Percentiles rank a stretch among this genome's conserved stretches.
phyloP scores from a whole-genome alignment of 2,888 invertebrate genomes.

The Hydroisotoma schaefferi region DNA sequence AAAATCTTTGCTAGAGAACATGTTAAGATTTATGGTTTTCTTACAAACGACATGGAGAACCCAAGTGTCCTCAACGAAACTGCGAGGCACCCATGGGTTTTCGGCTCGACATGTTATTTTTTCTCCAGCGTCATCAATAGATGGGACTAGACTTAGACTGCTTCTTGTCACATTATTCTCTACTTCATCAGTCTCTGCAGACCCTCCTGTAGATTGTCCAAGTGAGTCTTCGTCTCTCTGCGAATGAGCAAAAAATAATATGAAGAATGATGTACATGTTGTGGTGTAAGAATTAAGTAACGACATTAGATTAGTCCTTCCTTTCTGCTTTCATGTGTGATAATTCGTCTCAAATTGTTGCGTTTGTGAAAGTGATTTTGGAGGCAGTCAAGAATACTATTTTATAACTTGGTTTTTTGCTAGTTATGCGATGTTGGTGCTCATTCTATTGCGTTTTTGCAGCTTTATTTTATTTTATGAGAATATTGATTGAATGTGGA shows the following conservation, averaged over 20 bases:
- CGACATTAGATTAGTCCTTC: no score
- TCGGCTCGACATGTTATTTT: constrained; percentile 83
- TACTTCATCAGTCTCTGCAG: constrained; percentile 42
- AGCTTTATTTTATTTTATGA: no score
- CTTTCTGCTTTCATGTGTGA: no score
- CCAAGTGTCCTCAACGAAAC: constrained; percentile 79
- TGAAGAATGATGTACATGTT: no score
- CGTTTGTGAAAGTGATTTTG: no score
- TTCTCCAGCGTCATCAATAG: constrained; percentile 81
- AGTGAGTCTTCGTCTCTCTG: constrained; percentile 38
- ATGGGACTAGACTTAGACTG: constrained; percentile 81
- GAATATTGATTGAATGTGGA: no score
- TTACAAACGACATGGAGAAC: constrained; percentile 85
- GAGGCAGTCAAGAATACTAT: no score
- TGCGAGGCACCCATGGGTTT: constrained; percentile 82
- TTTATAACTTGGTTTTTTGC: no score
- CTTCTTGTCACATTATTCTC: constrained; percentile 83
- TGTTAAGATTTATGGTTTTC: constrained; percentile 51
- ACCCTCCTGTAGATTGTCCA: constrained; percentile 18
- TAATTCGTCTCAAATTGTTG: no score
- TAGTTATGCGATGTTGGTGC: no score
- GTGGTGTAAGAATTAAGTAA: no score
- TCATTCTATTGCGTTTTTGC: no score
- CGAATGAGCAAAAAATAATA: constrained; percentile 16
- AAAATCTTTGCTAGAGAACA: constrained; percentile 30